Base-by-base conservation (phyloP, 1,140 invertebrate species). In the Probaryconus sp. region DNA sequence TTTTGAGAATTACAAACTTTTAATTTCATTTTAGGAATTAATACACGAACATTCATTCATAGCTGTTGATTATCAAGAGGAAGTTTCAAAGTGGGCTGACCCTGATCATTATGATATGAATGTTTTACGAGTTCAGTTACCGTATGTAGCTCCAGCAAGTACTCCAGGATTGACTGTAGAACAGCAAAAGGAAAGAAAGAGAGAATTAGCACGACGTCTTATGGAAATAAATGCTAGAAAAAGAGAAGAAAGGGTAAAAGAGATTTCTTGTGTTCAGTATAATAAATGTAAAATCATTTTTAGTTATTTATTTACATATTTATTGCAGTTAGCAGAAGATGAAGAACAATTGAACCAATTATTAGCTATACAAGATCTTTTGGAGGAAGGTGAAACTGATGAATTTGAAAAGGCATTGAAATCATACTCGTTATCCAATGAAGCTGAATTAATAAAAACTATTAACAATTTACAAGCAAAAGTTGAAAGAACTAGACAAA, bases 191-290 rank as follows among this genome's bases (percentile, higher is more conserved):
- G 95, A 96, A 84, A 90, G 94, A 73, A 92, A 95, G 68, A 92
- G 93, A 18, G 95, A 97, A 84, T 89, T 96, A 69, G 94, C 95
- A 0, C 88, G 91, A 40, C 89, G 95, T 53, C 87, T 97, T 14
- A 89, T 94, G 55, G 95, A 96, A 87, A 95, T 96, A 33, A 96
- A 96, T 84, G 94, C 94, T 2, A 91, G 94, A 21, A 95, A 96
- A 86, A 83, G 94, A 42, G 94, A 96, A 82, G 94, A 96, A 85
- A 90, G 93, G 77, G 90, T 91, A 78, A 78, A 51, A 56, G 14
- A 48, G n/a, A n/a, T n/a, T n/a, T n/a, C n/a, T n/a, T n/a, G n/a
- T n/a, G n/a, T n/a, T n/a, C n/a, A n/a, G n/a, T n/a, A n/a, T n/a
- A n/a, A n/a, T n/a, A 13, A 30, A 20, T 65, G 7, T 38, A 21